These are phyloP conservation scores for Scaptomyza polygonia DNA, from an alignment of 2,888 invertebrate genomes.

Conservation along the genomic window DNA sequence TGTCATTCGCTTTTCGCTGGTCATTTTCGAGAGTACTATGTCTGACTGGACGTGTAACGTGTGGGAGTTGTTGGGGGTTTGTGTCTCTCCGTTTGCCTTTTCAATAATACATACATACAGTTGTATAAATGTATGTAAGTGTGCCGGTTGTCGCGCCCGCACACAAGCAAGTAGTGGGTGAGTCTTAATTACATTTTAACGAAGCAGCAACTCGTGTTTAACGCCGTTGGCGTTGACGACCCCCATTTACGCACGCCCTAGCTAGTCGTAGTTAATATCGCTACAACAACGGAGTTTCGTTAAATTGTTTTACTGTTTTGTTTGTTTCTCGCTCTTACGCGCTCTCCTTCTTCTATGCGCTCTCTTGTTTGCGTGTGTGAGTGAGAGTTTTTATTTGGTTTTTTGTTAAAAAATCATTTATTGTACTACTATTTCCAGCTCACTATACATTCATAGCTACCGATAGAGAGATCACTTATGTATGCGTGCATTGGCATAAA, in stretches of 20 bases:
- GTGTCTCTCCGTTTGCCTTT: slow-evolving; percentile 24
- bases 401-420: slow-evolving; percentile 39
- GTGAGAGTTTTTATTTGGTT: slow-evolving; percentile 45
- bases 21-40: slow-evolving; percentile 67
- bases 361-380: slow-evolving; percentile 3
- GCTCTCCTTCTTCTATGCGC: slow-evolving; percentile 18
- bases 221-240: slow-evolving; percentile 29
- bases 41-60: slow-evolving; percentile 35
- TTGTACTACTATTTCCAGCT: slow-evolving; percentile 36
- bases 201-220: slow-evolving; percentile 55
- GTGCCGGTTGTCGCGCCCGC: slow-evolving; percentile 27
- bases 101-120: slow-evolving; percentile 11
- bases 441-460: slow-evolving; percentile 25
- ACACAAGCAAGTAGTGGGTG: slow-evolving; percentile 68
- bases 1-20: slow-evolving; percentile 64
- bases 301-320: slow-evolving; percentile 56
- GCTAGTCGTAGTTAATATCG: slow-evolving; percentile 58
- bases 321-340: slow-evolving; percentile 54
- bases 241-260: slow-evolving; percentile 59
- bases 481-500: slow-evolving; percentile 1
- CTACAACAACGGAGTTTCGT: slow-evolving; percentile 71
- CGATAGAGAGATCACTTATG: slow-evolving; percentile 26
- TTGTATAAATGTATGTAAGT: slow-evolving; percentile 1
- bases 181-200: slow-evolving; percentile 76
- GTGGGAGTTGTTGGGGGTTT: slow-evolving; percentile 20